These are phyloP conservation scores for Melanocharis versteri DNA, from an alignment of 2,113 vertebrate species.

Conservation along the genomic window DNA sequence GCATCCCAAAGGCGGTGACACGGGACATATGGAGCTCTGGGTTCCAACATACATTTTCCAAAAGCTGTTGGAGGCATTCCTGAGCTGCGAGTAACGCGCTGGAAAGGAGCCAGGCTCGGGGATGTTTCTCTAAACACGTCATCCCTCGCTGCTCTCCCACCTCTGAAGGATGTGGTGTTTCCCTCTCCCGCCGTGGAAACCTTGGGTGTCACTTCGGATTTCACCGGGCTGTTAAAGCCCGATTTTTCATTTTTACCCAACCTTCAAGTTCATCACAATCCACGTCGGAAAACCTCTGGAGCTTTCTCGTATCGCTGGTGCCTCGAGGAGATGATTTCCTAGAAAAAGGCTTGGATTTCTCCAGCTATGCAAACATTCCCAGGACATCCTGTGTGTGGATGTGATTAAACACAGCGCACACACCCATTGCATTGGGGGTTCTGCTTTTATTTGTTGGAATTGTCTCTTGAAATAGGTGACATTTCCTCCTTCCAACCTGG, in stretches of 20 bases:
- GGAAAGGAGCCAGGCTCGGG: conserved; percentile 28
- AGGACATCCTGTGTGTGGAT: conserved; percentile 16
- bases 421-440: not conserved
- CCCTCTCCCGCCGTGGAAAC: not conserved
- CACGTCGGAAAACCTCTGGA: not conserved
- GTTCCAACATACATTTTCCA: not conserved
- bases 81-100: not conserved
- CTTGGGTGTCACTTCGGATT: not conserved
- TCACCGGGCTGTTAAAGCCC: not conserved
- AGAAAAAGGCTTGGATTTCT: conserved; percentile 16
- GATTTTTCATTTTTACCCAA: not conserved
- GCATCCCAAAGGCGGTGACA: not conserved
- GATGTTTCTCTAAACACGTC: conserved; percentile 32
- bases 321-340: conserved; percentile 50
- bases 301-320: not conserved
- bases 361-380: conserved; percentile 55
- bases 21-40: not conserved
- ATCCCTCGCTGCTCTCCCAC: not conserved
- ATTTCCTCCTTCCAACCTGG: not conserved
- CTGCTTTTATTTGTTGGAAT: not conserved
- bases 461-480: not conserved
- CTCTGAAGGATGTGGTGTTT: conserved; percentile 15
- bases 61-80: conserved; percentile 40
- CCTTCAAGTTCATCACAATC: not conserved
- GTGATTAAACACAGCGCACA: not conserved